Evolutionary conservation across 2,888 invertebrate species (phyloP).

Genomic region (Labia minor): DNA sequence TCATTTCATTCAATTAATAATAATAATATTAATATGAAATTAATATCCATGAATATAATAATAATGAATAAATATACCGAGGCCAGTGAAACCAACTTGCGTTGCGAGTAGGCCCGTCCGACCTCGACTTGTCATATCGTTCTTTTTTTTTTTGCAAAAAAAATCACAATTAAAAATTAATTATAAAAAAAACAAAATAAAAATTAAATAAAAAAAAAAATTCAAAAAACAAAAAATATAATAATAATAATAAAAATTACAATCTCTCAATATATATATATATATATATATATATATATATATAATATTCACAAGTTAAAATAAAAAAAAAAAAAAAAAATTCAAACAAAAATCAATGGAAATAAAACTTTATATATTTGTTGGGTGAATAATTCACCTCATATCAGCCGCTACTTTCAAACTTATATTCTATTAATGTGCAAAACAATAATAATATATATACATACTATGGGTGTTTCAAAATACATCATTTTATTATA

Average conservation of each 20-base stretch:
- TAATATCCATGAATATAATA: too few relatives aligned
- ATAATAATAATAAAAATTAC: too few relatives aligned
- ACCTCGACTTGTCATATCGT: neutral
- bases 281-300: too few relatives aligned
- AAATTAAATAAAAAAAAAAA: too few relatives aligned
- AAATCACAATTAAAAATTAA: too few relatives aligned
- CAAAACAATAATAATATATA: slow-evolving; percentile 3
- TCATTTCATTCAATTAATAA: too few relatives aligned
- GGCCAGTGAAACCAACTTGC: slow-evolving; percentile 13
- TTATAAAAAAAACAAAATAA: too few relatives aligned
- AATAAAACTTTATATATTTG: neutral
- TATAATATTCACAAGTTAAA: too few relatives aligned
- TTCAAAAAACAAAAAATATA: too few relatives aligned
- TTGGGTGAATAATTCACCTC: neutral
- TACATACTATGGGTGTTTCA: neutral
- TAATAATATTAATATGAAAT: too few relatives aligned
- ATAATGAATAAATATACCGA: neutral
- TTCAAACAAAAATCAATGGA: neutral
- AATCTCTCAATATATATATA: too few relatives aligned
- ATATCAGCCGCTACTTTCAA: neutral
- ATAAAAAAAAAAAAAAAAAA: neutral
- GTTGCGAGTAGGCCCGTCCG: neutral
- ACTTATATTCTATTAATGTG: neutral
- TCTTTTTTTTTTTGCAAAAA: too few relatives aligned
- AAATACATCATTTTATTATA: neutral